Percentiles rank a stretch among this genome's conserved stretches.
phyloP scores from a whole-genome alignment of 2,888 invertebrate genomes.

The Rotaria magnacalcarata region DNA sequence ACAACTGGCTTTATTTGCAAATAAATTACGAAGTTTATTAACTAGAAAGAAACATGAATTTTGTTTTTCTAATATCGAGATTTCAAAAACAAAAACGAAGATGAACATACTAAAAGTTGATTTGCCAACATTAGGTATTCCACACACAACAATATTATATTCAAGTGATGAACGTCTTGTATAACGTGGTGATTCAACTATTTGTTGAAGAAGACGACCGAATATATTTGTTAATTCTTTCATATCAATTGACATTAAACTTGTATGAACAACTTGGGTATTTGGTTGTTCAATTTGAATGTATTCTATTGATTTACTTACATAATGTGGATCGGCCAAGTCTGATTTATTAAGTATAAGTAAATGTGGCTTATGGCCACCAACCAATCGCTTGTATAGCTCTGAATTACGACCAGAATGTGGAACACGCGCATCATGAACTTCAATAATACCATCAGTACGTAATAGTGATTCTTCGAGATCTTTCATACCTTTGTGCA shows the following conservation, averaged over 20 bases:
- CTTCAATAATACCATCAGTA: constrained; percentile 46
- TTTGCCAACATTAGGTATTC: constrained; percentile 47
- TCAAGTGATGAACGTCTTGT: background rate
- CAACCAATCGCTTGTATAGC: constrained; percentile 28
- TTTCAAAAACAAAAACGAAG: background rate
- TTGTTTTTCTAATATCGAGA: background rate
- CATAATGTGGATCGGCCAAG: constrained; percentile 36
- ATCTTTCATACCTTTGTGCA: constrained; percentile 45
- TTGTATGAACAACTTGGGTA: constrained; percentile 26
- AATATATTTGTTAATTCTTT: background rate
- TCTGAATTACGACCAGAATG: constrained; percentile 29
- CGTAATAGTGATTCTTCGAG: constrained; percentile 38
- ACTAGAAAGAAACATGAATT: background rate
- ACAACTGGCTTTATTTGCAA: background rate
- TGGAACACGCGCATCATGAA: constrained; percentile 45
- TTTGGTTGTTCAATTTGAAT: constrained; percentile 39
- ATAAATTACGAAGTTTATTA: constrained; percentile 19
- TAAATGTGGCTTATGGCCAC: constrained; percentile 43
- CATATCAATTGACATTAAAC: background rate
- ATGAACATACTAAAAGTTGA: constrained; percentile 42
- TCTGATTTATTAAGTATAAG: constrained; percentile 45
- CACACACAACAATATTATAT: constrained; percentile 42
- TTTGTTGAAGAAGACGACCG: background rate
- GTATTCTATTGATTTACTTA: constrained; percentile 34
- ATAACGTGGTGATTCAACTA: background rate